Base-by-base conservation (phyloP, 2,888 invertebrate genomes). In the Mellilla xanthometata region DNA sequence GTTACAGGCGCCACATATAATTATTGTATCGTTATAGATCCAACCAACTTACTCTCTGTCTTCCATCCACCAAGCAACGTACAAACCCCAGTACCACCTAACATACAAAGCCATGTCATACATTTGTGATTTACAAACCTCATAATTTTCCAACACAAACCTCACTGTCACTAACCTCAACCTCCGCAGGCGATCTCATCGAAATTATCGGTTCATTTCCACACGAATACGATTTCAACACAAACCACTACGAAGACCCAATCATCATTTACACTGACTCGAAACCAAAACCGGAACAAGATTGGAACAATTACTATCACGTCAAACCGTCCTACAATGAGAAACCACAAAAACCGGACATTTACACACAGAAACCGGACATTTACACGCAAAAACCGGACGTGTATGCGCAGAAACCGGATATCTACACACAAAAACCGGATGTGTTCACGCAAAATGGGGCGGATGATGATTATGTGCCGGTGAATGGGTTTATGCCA, bases 261-360 rank as follows among this genome's bases (percentile, higher is more conserved):
- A 79, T 84, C 48, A 81, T 84, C 64, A 84, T 82, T 60, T 91
- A 87, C 85, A 86, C 91, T 53, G 89, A 90, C 43, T 65, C 65
- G 40, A 70, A 65, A 62, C 75, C 79, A 35, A 82, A 86, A 54
- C 82, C 88, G 32, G 77, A 76, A 32, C 39, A 28, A 10, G 73
- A 82, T 56, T 76, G 80, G 78, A 68, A 58, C 40, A 75, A 71
- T 57, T 66, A 72, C 49, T 90, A 84, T 53, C 89, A 90, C 50
- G 86, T 90, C 43, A 90, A 90, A 62, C 90, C 90, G 0, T 86
- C 89, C 2, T 90, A 90, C 54, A 84, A 89, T 40, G 90, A 89
- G 54, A 82, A 54, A 41, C 53, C 53, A 1, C 24, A 24, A n/a
- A 24, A 24, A 24, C 24, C 24, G 8, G 24, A 24, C 7, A 8